These are phyloP conservation scores for Menidia menidia DNA, from an alignment of 2,797 vertebrate genomes.

Conservation along the genomic window DNA sequence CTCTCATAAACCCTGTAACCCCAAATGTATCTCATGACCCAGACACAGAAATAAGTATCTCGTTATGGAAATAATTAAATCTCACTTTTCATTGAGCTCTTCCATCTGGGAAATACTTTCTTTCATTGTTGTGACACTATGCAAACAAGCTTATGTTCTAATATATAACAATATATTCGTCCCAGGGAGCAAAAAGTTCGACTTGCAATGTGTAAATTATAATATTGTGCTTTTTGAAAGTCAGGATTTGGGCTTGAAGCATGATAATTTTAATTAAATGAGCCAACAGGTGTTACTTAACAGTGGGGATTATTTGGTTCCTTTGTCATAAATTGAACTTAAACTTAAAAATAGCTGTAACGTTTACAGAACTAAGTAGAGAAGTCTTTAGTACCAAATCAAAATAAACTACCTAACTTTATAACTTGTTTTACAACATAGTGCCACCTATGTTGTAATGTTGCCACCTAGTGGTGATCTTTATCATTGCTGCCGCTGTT, in stretches of 20 bases:
- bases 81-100: background rate
- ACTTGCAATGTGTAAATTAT: background rate
- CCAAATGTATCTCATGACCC: background rate
- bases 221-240: background rate
- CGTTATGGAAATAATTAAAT: background rate
- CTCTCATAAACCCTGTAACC: background rate
- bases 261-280: background rate
- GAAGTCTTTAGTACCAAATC: too few relatives aligned
- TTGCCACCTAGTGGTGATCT: slow-evolving; percentile 53
- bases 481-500: background rate
- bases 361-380: too few relatives aligned
- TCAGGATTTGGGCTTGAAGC: background rate
- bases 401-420: background rate
- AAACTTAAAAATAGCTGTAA: too few relatives aligned
- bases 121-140: background rate
- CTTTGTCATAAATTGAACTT: too few relatives aligned
- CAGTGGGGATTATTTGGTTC: background rate
- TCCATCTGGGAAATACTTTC: background rate
- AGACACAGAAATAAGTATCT: too few relatives aligned
- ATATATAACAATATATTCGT: background rate
- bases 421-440: background rate
- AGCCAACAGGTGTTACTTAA: background rate
- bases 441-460: background rate
- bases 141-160: background rate
- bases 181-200: background rate